Base-by-base conservation (phyloP, 2,888 invertebrate genomes). In the Mythimna impura region DNA sequence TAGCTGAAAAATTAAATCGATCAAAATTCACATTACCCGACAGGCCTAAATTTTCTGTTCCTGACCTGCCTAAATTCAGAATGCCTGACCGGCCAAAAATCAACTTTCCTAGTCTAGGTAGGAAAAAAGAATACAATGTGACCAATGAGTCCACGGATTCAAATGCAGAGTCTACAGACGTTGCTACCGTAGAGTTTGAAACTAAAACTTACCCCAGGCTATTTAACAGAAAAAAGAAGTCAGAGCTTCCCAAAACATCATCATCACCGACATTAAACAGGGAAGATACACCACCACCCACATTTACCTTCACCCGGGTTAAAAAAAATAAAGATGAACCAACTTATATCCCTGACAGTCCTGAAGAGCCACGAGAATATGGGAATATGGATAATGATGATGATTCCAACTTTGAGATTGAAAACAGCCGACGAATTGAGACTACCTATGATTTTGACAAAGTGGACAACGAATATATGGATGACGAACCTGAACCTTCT, bases 201-300 rank as follows among this genome's bases (percentile, higher is more conserved):
- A 97, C 98, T 81, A 97, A 97, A 85, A 98, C 98, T 0, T 98
- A 98, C 90, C 98, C 98, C 0, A 97, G 98, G 85, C 96, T 98
- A 82, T 97, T 97, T 86, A 92, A 91, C 74, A 94, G 93, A 85
- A 96, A 96, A 86, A 96, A 96, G 87, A 95, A 95, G 84, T 77
- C 91, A 4, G 92, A 94, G 62, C 80, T 95, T 47, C 91, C 92
- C 7, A 96, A 96, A 85, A 96, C 96, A 7, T 96, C 97, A 34
- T 97, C 97, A 65, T 97, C 97, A 0, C 96, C 96, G 0, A 95
- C 91, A 47, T 89, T 95, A 73, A 93, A 95, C 73, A 95, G 97
- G 84, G 97, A 97, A 57, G 97, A 96, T 75, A 97, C 97, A 2
- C 97, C 97, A 50, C 97, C 97, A 1, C 97, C 97, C 0, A 95